Percentiles rank a stretch among this genome's conserved stretches.
Evolutionary conservation across 2,113 vertebrate species (phyloP).

Genomic region (Mola mola): DNA sequence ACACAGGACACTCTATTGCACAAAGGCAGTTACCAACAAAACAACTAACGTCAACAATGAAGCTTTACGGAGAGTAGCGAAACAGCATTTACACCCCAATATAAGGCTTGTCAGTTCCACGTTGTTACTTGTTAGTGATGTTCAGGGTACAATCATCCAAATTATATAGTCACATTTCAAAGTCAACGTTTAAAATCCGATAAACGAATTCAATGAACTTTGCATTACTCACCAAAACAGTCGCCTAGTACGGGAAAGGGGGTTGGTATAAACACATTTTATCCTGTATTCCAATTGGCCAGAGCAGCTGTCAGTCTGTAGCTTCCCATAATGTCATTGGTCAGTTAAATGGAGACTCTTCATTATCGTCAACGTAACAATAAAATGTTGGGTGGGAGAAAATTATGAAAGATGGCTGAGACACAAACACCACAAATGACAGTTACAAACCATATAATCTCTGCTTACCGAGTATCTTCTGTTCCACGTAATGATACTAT

Average conservation of each 20-base stretch:
- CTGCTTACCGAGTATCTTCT: too few relatives aligned
- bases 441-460: background rate
- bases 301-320: background rate
- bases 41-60: constrained; percentile 72
- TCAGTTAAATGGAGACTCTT: background rate
- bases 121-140: background rate
- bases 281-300: constrained; percentile 43
- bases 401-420: constrained; percentile 1
- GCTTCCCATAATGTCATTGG: constrained; percentile 46
- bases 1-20: constrained; percentile 33
- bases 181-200: constrained; percentile 25
- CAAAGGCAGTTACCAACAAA: constrained; percentile 52
- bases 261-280: constrained; percentile 61
- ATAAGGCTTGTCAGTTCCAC: constrained; percentile 47
- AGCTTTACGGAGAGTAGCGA: constrained; percentile 35
- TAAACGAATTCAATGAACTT: constrained; percentile 72
- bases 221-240: constrained; percentile 75
- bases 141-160: background rate
- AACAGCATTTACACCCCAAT: constrained; percentile 19
- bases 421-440: background rate
- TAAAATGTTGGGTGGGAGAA: constrained; percentile 29
- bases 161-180: background rate
- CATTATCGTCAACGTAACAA: constrained; percentile 18
- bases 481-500: too few relatives aligned
- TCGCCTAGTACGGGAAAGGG: constrained; percentile 60